phyloP scores from a whole-genome alignment of 1,140 invertebrate species.

The Gryllus bimaculatus region DNA sequence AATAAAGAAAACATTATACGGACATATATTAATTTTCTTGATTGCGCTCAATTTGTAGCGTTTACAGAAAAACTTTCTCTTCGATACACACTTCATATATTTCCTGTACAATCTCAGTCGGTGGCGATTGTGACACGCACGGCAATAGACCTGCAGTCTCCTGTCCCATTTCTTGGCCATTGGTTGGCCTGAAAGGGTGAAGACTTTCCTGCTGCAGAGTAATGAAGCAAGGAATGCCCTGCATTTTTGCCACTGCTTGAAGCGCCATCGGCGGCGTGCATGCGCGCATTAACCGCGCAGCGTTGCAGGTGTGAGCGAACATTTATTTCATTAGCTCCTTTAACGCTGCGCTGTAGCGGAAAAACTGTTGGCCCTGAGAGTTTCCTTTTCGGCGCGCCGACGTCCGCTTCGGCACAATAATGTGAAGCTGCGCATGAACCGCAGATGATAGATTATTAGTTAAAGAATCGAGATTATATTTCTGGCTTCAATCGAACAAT shows the following conservation, averaged over 20 bases:
- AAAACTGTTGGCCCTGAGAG: not conserved
- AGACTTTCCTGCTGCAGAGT: no score
- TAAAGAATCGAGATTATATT: conserved; percentile 6
- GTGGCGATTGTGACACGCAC: no score
- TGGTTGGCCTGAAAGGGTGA: no score
- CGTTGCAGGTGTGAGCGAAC: not conserved
- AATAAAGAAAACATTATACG: no score
- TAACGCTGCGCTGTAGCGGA: not conserved
- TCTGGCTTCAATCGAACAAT: not conserved
- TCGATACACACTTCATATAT: no score
- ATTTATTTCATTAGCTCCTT: conserved; percentile 5
- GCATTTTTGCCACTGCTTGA: not conserved
- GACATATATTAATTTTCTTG: no score
- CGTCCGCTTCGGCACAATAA: not conserved
- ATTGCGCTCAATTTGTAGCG: no score
- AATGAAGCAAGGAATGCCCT: no score
- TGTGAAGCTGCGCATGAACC: not conserved
- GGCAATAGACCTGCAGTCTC: no score
- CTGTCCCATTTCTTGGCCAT: no score
- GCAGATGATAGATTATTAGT: conserved; percentile 5
- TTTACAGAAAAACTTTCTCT: no score
- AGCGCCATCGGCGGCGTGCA: not conserved
- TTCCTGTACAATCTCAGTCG: no score
- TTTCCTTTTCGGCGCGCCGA: not conserved
- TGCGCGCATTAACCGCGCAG: not conserved